Conservation (phyloP, 2,797 vertebrate genomes). For the Pelochelys cantorii region DNA sequence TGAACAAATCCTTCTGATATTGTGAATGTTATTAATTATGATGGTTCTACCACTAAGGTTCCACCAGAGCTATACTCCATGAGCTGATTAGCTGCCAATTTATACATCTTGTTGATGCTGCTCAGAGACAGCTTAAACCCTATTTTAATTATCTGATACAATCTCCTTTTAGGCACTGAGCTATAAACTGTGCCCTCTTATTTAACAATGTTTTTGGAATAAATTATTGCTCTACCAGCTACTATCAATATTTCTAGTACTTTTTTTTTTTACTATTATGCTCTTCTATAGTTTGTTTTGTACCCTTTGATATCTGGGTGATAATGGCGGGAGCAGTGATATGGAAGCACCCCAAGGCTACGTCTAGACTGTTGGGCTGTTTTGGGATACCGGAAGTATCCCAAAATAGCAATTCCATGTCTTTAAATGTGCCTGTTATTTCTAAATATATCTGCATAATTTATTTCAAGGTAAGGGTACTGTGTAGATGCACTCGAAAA, state of each 20-base stretch:
- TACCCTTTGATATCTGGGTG: background rate
- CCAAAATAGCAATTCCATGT: no score
- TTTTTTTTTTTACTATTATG: background rate
- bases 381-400: no score
- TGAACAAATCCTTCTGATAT: background rate
- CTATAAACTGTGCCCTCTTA: background rate
- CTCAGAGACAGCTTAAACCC: background rate
- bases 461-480: no score
- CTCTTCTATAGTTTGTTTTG: background rate
- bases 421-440: no score
- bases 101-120: background rate
- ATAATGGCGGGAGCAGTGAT: background rate
- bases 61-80: background rate
- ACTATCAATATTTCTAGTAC: background rate
- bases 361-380: no score
- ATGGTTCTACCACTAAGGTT: background rate
- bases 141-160: background rate
- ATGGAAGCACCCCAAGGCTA: background rate
- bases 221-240: background rate
- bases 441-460: no score
- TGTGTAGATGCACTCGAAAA: background rate
- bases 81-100: background rate
- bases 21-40: background rate
- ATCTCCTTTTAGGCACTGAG: background rate
- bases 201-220: background rate